A percentile compares a stretch with the other conserved stretches of the same genome.
phyloP scores from a whole-genome alignment of 1,140 invertebrate species.

The Triops cancriformis region DNA sequence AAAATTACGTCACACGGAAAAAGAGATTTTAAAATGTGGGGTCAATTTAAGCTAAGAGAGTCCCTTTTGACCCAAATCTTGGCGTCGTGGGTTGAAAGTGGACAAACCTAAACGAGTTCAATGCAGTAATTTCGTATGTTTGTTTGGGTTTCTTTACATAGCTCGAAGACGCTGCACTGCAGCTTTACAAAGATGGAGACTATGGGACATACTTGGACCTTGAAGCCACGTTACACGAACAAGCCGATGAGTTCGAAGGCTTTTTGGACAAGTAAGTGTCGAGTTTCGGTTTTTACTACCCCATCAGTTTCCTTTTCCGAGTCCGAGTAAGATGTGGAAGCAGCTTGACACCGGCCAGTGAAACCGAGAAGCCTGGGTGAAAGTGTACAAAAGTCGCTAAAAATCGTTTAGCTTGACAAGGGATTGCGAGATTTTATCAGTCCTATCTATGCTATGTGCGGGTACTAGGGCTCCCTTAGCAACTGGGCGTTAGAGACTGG shows the following conservation, averaged over 20 bases:
- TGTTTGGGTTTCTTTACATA: conserved; percentile 47
- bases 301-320: neutral
- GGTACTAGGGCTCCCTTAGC: too few species aligned
- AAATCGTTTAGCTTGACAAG: too few species aligned
- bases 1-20: neutral
- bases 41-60: neutral
- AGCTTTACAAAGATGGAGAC: conserved; percentile 92
- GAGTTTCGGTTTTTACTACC: conserved; percentile 19
- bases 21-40: neutral
- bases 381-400: too few species aligned
- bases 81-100: neutral
- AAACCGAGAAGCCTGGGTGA: too few species aligned
- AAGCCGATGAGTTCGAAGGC: conserved; percentile 90
- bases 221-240: conserved; percentile 88
- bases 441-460: too few species aligned
- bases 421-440: too few species aligned
- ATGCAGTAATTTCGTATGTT: conserved; percentile 17
- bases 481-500: neutral
- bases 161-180: conserved; percentile 91
- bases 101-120: neutral
- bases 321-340: too few species aligned
- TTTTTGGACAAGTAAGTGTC: conserved; percentile 86
- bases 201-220: conserved; percentile 93
- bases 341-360: too few species aligned
- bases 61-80: neutral